Evolutionary conservation across 2,888 invertebrate genomes (phyloP).

Genomic region (Drosophila yooni): DNA sequence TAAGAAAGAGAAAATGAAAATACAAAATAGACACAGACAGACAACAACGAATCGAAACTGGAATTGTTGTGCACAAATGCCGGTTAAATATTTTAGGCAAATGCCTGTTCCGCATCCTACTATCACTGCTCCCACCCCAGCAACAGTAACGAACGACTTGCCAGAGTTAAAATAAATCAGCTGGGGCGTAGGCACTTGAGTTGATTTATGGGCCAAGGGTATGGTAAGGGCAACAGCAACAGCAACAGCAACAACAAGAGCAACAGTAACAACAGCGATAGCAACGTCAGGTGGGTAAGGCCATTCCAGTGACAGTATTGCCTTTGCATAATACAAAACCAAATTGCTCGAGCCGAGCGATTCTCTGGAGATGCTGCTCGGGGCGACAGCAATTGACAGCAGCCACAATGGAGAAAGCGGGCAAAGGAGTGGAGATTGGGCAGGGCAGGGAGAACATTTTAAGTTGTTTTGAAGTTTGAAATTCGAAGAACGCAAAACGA

Average conservation of each 20-base stretch:
- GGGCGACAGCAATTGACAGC: conserved; percentile 57
- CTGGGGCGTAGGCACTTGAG: conserved; percentile 80
- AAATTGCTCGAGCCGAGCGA: conserved; percentile 48
- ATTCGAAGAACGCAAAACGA: conserved; percentile 21
- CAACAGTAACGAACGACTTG: conserved; percentile 49
- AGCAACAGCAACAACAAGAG: neutral
- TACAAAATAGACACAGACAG: conserved; percentile 6
- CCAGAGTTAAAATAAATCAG: conserved; percentile 72
- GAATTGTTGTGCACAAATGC: conserved; percentile 78
- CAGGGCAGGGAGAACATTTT: neutral
- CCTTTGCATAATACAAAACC: conserved; percentile 66
- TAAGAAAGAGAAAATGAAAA: conserved; percentile 10
- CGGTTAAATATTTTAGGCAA: conserved; percentile 79
- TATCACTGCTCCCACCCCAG: neutral
- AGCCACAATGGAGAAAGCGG: conserved; percentile 18
- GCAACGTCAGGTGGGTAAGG: conserved; percentile 58
- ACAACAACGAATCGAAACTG: conserved; percentile 56
- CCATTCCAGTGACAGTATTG: conserved; percentile 60
- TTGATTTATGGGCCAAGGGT: conserved; percentile 71
- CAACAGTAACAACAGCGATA: neutral
- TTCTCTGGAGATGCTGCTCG: conserved; percentile 45
- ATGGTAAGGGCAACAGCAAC: conserved; percentile 50
- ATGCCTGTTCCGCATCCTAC: conserved; percentile 41
- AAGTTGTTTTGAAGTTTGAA: conserved; percentile 58
- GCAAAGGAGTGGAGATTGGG: neutral